Base-by-base conservation (phyloP, 2,888 invertebrate species). In the Cremastinae sp. region DNA sequence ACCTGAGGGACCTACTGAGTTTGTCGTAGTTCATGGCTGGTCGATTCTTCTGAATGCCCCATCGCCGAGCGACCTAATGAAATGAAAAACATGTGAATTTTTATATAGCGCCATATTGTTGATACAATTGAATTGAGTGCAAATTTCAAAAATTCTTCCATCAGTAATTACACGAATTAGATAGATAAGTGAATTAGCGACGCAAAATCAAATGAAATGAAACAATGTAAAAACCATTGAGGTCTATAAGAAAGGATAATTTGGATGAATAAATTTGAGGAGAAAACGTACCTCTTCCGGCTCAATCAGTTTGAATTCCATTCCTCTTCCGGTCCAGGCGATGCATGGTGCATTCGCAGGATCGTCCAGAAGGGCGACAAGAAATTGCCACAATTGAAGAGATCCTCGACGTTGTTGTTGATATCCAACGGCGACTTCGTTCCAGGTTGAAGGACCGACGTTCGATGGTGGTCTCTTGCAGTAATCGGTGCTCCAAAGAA, bases 1-100 rank as follows among this genome's bases (percentile, higher is more conserved):
- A 98, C n/a, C 98, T 93, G 45, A 98, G 91, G 0, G 98, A 98
- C 5, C 98, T 92, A 43, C 97, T 97, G 56, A 98, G 91, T 89
- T 98, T 98, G 90, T 98, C 98, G 88, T 98, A 98, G 91, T 98
- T 98, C 98, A 98, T 98, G 0, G 98, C 98, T 0, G 98, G 98
- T 0, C 98, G 92, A 91, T 98, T 98, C 91, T 98, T 98, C 90
- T 98, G 98, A 3, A 97, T 94, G 0, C 98, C 98, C 98, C 98
- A 98, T 20, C 97, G 92, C 12, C 98, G 92, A 1, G 98, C 98
- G 78, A 98, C 98, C 96, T 96, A 89, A 35, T 14, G n/a, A 45
- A 28, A 3, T 28, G 5, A 28, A 28, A 28, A 2, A 3, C 28
- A 28, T 5, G n/a, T n/a, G n/a, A n/a, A n/a, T n/a, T n/a, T n/a